Conservation (phyloP, 2,113 vertebrate species). For the Orientallactaga bullata region DNA sequence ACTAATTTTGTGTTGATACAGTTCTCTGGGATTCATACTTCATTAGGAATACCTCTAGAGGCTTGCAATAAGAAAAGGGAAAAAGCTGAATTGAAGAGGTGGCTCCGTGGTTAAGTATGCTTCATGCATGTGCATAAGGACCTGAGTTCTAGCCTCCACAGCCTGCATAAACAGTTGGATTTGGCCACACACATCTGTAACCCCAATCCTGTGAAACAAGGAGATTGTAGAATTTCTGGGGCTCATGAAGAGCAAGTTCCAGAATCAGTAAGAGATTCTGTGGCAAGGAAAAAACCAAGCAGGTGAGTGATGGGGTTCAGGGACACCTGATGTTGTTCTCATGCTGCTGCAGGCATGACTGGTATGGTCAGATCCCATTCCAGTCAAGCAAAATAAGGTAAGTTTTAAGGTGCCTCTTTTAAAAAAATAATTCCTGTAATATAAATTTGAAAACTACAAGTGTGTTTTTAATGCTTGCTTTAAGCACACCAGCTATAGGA, state of each 20-base stretch:
- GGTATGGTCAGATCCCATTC: not conserved
- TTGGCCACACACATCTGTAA: too few species aligned
- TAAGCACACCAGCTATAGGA: conserved; percentile 31
- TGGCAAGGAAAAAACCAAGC: too few species aligned
- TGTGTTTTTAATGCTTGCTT: conserved; percentile 56
- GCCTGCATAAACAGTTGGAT: too few species aligned
- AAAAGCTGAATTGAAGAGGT: not conserved
- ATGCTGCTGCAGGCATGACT: not conserved
- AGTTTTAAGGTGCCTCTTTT: conserved; percentile 20
- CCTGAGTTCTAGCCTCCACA: not conserved
- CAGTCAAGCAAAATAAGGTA: conserved; percentile 7
- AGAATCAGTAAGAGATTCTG: too few species aligned
- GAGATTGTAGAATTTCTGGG: too few species aligned
- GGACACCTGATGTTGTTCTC: too few species aligned
- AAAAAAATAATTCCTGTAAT: conserved; percentile 33
- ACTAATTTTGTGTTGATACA: conserved; percentile 46
- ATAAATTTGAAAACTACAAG: conserved; percentile 16
- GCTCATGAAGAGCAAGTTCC: too few species aligned
- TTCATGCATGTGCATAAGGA: too few species aligned
- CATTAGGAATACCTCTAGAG: not conserved
- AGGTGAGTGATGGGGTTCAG: too few species aligned
- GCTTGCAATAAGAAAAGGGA: not conserved
- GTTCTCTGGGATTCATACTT: conserved; percentile 29
- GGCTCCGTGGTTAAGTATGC: too few species aligned
- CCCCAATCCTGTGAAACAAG: too few species aligned